Percentiles rank a stretch among this genome's conserved stretches.
Evolutionary conservation across 2,113 vertebrate species (phyloP).

Genomic region (Abramis brama): DNA sequence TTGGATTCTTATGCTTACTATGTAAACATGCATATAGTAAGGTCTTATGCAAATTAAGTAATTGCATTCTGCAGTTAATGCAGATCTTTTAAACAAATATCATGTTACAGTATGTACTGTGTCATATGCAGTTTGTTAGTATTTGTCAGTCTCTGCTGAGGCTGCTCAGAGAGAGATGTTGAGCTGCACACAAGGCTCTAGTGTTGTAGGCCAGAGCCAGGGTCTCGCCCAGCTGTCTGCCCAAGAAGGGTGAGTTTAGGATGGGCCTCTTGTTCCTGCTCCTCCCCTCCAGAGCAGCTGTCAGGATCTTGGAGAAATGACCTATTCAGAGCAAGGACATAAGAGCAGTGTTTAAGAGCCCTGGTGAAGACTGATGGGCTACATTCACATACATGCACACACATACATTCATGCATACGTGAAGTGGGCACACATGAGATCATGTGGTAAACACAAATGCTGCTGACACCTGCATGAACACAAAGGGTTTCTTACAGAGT

Average conservation of each 20-base stretch:
- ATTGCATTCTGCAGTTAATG: neutral
- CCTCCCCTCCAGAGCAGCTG: constrained; percentile 53
- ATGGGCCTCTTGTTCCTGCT: constrained; percentile 37
- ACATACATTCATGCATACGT: constrained; percentile 16
- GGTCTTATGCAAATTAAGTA: neutral
- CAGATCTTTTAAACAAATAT: too few relatives aligned
- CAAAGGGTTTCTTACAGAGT: constrained; percentile 9
- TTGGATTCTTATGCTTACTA: neutral
- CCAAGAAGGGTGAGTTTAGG: constrained; percentile 41
- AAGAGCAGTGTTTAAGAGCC: constrained; percentile 55
- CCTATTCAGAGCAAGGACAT: constrained; percentile 53
- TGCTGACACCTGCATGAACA: constrained; percentile 19
- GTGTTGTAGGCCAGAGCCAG: constrained; percentile 53
- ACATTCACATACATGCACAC: constrained; percentile 39
- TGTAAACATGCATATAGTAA: neutral
- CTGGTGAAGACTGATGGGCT: constrained; percentile 46
- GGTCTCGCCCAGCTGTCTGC: constrained; percentile 57
- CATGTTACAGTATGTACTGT: too few relatives aligned
- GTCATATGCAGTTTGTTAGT: too few relatives aligned
- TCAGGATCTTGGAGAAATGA: constrained; percentile 51
- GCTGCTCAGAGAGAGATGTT: neutral
- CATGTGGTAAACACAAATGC: neutral
- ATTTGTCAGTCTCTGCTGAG: too few relatives aligned
- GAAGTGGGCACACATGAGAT: constrained; percentile 27
- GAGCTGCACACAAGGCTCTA: constrained; percentile 50